phyloP scores from a whole-genome alignment of 2,113 vertebrate genomes.

The Climacteris rufus region DNA sequence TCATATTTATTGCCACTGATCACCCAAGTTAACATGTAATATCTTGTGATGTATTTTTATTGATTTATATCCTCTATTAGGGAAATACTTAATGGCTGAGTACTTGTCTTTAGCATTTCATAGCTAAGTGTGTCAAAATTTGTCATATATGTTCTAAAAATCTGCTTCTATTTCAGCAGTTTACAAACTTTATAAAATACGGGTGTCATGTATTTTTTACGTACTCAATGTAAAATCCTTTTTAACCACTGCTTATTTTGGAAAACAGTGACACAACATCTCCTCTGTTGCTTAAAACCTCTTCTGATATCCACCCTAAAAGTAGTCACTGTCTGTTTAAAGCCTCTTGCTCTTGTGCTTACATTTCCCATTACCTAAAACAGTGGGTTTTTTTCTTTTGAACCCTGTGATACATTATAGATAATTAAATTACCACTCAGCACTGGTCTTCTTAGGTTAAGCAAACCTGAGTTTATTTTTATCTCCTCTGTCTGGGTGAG shows the following conservation, averaged over 20 bases:
- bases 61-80: not conserved
- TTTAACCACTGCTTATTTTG: not conserved
- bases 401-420: not conserved
- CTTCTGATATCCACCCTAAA: not conserved
- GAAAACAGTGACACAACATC: not conserved
- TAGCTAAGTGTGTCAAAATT: not conserved
- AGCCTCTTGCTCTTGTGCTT: not conserved
- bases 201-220: not conserved
- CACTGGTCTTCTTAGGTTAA: not conserved
- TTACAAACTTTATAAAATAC: not conserved
- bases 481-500: not conserved
- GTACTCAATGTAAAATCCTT: not conserved
- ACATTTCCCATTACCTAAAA: not conserved
- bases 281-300: not conserved
- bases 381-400: not conserved
- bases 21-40: not conserved
- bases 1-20: not conserved
- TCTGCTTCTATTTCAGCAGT: not conserved
- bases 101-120: not conserved
- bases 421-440: not conserved
- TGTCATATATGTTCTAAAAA: not conserved
- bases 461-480: not conserved
- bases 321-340: not conserved
- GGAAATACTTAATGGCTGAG: not conserved
- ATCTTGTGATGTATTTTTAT: not conserved